Conservation (phyloP, 2,113 vertebrate genomes). For the Odocoileus virginianus region DNA sequence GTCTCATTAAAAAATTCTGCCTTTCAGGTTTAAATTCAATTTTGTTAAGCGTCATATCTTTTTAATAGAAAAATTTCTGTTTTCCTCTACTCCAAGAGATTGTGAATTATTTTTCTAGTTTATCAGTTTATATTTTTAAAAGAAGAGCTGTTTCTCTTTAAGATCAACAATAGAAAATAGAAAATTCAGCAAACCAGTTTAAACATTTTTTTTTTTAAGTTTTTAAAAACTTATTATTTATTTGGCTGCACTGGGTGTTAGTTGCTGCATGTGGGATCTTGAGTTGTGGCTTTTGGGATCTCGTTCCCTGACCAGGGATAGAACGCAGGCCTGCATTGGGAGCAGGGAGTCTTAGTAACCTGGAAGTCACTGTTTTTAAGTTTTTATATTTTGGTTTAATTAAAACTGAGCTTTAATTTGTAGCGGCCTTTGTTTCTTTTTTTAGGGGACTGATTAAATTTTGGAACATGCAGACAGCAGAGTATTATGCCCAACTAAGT, state of each 20-base stretch:
- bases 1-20: background rate
- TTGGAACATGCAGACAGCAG: background rate
- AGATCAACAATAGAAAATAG: background rate
- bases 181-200: background rate
- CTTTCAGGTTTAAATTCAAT: background rate
- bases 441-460: background rate
- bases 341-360: background rate
- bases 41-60: background rate
- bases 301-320: background rate
- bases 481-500: background rate
- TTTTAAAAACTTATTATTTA: background rate
- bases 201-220: background rate
- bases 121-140: slow-evolving; percentile 9
- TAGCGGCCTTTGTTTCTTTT: background rate
- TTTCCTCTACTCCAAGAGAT: background rate
- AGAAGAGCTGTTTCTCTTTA: background rate
- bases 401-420: background rate
- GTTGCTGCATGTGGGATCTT: background rate
- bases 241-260: background rate
- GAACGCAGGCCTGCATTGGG: background rate
- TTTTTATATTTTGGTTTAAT: background rate
- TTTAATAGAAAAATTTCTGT: background rate
- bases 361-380: background rate
- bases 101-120: background rate
- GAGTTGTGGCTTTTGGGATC: background rate